Conservation (phyloP, 2,888 invertebrate species). For the Zeuzera pyrina region DNA sequence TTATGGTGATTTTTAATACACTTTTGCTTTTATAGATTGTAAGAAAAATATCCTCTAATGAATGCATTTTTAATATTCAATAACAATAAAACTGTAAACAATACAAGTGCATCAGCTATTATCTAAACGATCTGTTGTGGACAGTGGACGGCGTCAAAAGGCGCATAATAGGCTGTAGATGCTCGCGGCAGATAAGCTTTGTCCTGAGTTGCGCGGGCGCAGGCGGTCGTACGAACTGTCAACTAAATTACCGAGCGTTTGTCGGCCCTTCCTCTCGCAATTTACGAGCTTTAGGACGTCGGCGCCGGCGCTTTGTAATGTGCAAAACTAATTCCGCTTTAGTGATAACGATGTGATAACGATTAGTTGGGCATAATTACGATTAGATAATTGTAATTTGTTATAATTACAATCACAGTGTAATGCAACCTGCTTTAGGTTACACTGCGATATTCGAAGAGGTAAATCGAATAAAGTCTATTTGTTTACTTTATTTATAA, state of each 20-base stretch:
- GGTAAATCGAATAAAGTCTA: too few species aligned
- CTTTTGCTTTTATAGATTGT: too few species aligned
- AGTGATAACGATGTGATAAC: too few species aligned
- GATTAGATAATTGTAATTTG: too few species aligned
- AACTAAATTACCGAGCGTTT: slow-evolving; percentile 64
- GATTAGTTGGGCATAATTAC: too few species aligned
- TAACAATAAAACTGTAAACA: not conserved
- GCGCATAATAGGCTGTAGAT: slow-evolving; percentile 66
- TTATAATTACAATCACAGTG: too few species aligned
- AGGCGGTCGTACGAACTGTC: slow-evolving; percentile 48
- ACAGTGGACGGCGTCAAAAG: slow-evolving; percentile 47
- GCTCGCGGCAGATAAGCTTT: slow-evolving; percentile 55
- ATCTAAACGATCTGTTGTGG: slow-evolving; percentile 51
- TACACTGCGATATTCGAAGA: too few species aligned
- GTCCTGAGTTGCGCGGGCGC: slow-evolving; percentile 21
- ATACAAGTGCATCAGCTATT: slow-evolving; percentile 15
- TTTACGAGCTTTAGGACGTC: slow-evolving; percentile 49
- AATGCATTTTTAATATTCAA: too few species aligned
- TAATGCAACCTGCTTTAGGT: too few species aligned
- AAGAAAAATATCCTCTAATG: too few species aligned
- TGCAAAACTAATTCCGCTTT: slow-evolving; percentile 13
- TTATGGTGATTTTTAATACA: too few species aligned
- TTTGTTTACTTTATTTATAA: too few species aligned
- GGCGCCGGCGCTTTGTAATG: slow-evolving; percentile 33
- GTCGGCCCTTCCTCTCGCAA: slow-evolving; percentile 58